Base-by-base conservation (phyloP, 2,113 vertebrate species). In the Notiomystis cincta region DNA sequence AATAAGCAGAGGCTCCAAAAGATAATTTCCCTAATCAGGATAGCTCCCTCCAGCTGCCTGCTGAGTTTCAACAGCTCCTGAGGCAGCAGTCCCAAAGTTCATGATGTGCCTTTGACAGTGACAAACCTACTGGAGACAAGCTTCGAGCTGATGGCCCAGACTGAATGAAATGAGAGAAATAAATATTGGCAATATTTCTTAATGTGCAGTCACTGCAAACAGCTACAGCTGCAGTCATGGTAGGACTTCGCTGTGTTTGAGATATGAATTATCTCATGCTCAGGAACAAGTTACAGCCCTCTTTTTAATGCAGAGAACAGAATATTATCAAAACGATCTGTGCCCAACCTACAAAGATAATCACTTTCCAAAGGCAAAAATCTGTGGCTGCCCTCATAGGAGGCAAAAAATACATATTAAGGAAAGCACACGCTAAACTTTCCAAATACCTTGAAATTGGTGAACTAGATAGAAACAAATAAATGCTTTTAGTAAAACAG, bases 1-100 rank as follows among this genome's bases (percentile, higher is more conserved):
- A 95, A 92, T 35, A 95, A 90, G 93, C 57, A 94, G 84, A 82
- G n/a, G 15, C 8, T 81, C 31, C 38, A 80, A 24, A 87, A 93
- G 51, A 60, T 17, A 51, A 79, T 84, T 66, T 94, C 45, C 28
- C 40, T 85, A 21, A 87, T 65, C 70, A 69, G 87, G 90, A 42
- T 18, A 45, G 30, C 61, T 30, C 42, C 48, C 27, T 76, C 31
- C 77, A 62, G 76, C 69, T 73, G 75, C 66, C 50, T 35, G 48
- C 27, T 82, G 72, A 60, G 60, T 77, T 92, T 90, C 67, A 75
- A 27, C 73, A 82, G 86, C 79, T 96, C 64, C 82, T 11, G 69
- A 84, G n/a, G 81, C 89, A 87, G 65, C 37, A 95, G 30, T 28
- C 87, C 17, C 33, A 16, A 42, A 93, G 35, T 38, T 47, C n/a